Evolutionary conservation across 2,113 vertebrate species (phyloP).

Genomic region (Sinocyclocheilus rhinocerous): DNA sequence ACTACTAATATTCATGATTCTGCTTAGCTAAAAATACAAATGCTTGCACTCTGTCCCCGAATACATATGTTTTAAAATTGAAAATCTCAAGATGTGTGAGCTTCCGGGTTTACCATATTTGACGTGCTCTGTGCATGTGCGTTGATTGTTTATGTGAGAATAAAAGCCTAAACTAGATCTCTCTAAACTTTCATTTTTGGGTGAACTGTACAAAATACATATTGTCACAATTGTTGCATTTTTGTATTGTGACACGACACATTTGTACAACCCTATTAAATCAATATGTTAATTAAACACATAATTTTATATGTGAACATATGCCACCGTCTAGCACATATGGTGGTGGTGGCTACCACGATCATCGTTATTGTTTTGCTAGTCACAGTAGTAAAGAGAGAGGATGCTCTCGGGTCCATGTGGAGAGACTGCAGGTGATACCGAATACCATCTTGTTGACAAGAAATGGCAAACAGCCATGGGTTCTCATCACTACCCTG

Average conservation of each 20-base stretch:
- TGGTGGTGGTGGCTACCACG: background rate
- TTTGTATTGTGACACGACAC: background rate
- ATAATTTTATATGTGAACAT: slow-evolving; percentile 26
- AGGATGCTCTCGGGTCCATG: background rate
- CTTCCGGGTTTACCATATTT: too few species aligned
- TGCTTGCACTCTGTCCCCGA: too few species aligned
- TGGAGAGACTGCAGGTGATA: slow-evolving; percentile 25
- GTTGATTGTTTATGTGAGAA: too few species aligned
- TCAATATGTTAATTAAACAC: background rate
- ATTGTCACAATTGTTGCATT: background rate
- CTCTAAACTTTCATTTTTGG: too few species aligned
- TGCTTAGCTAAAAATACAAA: too few species aligned
- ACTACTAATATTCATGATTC: too few species aligned
- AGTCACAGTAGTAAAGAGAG: slow-evolving; percentile 24
- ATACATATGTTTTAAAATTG: too few species aligned
- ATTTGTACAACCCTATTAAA: background rate
- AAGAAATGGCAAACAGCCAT: slow-evolving; percentile 11
- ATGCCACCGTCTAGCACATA: background rate
- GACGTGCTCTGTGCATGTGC: too few species aligned
- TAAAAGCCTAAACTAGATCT: too few species aligned
- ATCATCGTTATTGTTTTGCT: background rate
- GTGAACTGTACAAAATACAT: too few species aligned
- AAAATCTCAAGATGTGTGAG: too few species aligned
- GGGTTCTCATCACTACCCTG: slow-evolving; percentile 29
- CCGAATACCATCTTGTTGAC: slow-evolving; percentile 27